Base-by-base conservation (phyloP, 2,888 invertebrate species). In the Meta bourneti region DNA sequence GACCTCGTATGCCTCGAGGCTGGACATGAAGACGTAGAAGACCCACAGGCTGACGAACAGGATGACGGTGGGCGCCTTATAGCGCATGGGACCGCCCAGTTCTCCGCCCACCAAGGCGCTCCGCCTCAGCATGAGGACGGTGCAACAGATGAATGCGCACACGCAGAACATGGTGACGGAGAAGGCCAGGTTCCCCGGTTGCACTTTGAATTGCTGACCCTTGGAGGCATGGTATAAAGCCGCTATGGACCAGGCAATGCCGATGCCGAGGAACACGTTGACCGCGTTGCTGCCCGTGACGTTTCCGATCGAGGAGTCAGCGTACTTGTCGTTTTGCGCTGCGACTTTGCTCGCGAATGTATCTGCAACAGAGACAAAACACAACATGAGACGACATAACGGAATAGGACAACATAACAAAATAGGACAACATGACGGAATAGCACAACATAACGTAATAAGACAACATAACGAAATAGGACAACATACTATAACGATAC, bases 301-400 rank as follows among this genome's bases (percentile, higher is more conserved):
- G 95, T 99, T 99, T 82, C 96, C 96, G 88, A 99, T 97, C 93
- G 99, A 98, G 69, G 99, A 98, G 95, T 99, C 99, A 48, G 99
- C 99, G 95, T 98, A 98, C 95, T 98, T 98, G 95, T 99, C 99
- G 95, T 99, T 98, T 93, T 98, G 97, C 86, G 99, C 99, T 91
- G 99, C 99, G 94, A 99, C 99, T 96, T 99, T 99, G 95, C 99
- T 99, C 94, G 99, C 99, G 95, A 99, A 99, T 90, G 99, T 99
- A 95, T 99, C 99, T 99, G 95, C 11, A 85, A 84, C 20, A 74
- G 34, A 81, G n/a, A 34, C 34, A 34, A 34, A 34, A 34, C 34
- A 34, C 34, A 34, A 5, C n/a, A n/a, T 80, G 6, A 20, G 49
- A 16, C 4, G 7, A 7, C 7, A 11, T 4, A 80, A 49, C 13